Evolutionary conservation across 2,797 vertebrate species (phyloP), one percentile per base, ranked within the genome.

Genomic region (Halcyon chelicuti): DNA sequence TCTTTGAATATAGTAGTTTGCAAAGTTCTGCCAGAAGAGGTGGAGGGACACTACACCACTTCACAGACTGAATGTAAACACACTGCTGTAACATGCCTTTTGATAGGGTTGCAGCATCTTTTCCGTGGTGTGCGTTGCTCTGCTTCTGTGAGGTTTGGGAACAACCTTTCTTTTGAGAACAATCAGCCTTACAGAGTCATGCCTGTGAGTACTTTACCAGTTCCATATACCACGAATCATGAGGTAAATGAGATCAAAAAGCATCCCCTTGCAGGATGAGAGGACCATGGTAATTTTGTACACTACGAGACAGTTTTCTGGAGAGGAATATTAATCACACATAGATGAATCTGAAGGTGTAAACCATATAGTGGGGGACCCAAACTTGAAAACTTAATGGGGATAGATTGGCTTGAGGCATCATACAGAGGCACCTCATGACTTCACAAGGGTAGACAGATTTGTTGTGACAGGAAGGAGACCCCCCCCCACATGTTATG

Each of bases 401-500:
- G 31, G 33, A 35, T 66, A 26, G 15, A 23, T 49, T 80, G n/a
- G 19, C 57, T 67, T 86, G 61, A 35, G 29, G 12, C 12, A 42
- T 73, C 39, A 6, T 28, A 25, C 22, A 40, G 25, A 72, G 20
- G 9, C 12, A 20, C 33, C 19, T 10, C 7, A 1, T n/a, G 28
- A n/a, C 44, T 78, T 73, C 37, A 49, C 20, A 72, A 74, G 40
- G 14, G 67, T 52, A 54, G 61, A 37, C n/a, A 62, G 18, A 66
- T 72, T 46, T 54, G 33, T 75, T 29, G 16, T 21, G 21, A 33
- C 29, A 25, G 44, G 66, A 80, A 54, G 62, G 51, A 33, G 25
- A 78, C 19, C 3, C 33, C 15, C 7, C 5, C 0, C 2, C 0
- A 0, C 1, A 4, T 47, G 13, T 58, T 55, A 31, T 8, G 10